Conservation (phyloP, 2,797 vertebrate genomes). For the Bovichtus diacanthus region DNA sequence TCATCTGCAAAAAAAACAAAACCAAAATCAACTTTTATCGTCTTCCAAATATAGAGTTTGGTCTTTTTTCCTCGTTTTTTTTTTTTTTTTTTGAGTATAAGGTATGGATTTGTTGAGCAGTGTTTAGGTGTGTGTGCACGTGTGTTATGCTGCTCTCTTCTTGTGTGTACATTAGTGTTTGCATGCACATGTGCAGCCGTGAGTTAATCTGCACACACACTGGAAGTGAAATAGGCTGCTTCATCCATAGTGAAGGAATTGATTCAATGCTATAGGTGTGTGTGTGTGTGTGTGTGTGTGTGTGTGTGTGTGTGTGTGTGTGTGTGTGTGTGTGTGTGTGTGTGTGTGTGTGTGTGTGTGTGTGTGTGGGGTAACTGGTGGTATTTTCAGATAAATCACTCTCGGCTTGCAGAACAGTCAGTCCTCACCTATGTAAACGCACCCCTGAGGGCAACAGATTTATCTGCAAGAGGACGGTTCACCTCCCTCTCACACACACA, state of each 20-base stretch:
- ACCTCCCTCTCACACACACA: conserved; percentile 57
- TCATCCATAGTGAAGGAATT: conserved; percentile 61
- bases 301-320: conserved; percentile 50
- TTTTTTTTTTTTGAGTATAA: neutral
- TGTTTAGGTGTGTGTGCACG: neutral
- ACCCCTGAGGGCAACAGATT: conserved; percentile 87
- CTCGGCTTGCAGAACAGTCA: conserved; percentile 82
- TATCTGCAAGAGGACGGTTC: conserved; percentile 85
- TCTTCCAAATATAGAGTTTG: conserved; percentile 34
- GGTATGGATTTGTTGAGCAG: conserved; percentile 19
- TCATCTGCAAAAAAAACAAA: conserved; percentile 20
- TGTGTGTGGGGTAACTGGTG: conserved; percentile 60
- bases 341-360: conserved; percentile 37
- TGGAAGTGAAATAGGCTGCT: conserved; percentile 44
- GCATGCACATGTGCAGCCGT: conserved; percentile 14
- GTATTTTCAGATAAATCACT: conserved; percentile 85
- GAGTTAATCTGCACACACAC: conserved; percentile 25
- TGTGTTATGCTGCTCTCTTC: neutral
- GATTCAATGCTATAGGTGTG: conserved; percentile 46
- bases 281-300: conserved; percentile 30
- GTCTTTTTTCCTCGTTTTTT: neutral
- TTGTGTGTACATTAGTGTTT: neutral
- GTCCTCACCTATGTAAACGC: conserved; percentile 88
- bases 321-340: conserved; percentile 18
- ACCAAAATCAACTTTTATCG: conserved; percentile 48